Percentiles rank a stretch among this genome's conserved stretches.
Evolutionary conservation across 2,797 vertebrate genomes (phyloP).

Genomic region (Poeciliopsis paucimaculata): DNA sequence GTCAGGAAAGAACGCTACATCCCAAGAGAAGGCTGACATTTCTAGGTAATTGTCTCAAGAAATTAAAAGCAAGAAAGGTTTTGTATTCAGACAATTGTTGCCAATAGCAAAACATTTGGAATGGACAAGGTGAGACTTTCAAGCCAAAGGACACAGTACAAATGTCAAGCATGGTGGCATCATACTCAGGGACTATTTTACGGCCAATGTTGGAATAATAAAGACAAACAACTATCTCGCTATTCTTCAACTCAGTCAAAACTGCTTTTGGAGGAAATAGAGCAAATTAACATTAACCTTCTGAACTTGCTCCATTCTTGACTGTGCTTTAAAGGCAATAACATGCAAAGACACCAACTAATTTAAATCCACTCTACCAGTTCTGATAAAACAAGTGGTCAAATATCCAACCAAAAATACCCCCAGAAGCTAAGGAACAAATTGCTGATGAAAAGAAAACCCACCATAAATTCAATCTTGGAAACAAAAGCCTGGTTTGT

Average conservation of each 20-base stretch:
- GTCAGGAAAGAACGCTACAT: not conserved
- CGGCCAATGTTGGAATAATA: not conserved
- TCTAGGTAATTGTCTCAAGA: not conserved
- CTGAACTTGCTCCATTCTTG: not conserved
- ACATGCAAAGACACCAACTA: not conserved
- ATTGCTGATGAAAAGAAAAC: not conserved
- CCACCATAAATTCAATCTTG: not conserved
- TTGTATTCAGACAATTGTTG: constrained; percentile 35
- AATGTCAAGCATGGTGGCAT: not conserved
- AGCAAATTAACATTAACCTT: not conserved
- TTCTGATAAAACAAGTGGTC: not conserved
- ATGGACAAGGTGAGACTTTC: not conserved
- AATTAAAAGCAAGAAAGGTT: constrained; percentile 35
- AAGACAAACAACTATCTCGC: not conserved
- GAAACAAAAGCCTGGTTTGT: constrained; percentile 42
- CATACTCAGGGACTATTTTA: not conserved
- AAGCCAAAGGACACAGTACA: not conserved
- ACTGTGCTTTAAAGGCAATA: not conserved
- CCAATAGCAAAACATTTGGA: constrained; percentile 58
- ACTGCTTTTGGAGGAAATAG: not conserved
- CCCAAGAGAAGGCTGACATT: not conserved
- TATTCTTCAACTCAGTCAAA: not conserved
- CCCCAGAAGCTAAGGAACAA: not conserved
- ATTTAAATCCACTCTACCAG: not conserved
- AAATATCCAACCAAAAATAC: not conserved